A percentile compares a stretch with the other conserved stretches of the same genome.
Conservation (phyloP, 2,113 vertebrate genomes). For the Mormyrus lacerda region DNA sequence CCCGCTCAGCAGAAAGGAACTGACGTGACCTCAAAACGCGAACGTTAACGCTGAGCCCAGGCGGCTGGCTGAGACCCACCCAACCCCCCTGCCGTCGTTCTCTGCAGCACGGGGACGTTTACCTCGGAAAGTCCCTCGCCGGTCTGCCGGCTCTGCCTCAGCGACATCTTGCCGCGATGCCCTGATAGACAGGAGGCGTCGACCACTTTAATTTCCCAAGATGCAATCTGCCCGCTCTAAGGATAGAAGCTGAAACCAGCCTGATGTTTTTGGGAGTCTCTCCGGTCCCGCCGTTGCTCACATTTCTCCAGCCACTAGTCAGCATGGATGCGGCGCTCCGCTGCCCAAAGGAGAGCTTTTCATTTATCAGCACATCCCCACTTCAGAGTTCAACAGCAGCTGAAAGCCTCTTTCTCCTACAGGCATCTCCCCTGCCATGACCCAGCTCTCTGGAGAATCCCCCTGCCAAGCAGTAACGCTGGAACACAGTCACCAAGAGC, state of each 20-base stretch:
- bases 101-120: not conserved
- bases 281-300: not conserved
- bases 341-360: not conserved
- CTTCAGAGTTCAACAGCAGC: not conserved
- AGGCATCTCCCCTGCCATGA: not conserved
- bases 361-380: not conserved
- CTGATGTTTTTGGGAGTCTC: not conserved
- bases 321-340: not conserved
- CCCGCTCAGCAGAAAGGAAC: not conserved
- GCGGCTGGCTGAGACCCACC: not conserved
- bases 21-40: not conserved
- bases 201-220: not conserved
- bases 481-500: not conserved
- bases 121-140: not conserved
- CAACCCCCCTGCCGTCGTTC: not conserved
- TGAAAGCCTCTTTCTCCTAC: not conserved
- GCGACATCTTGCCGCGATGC: no score
- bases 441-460: not conserved
- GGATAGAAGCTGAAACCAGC: not conserved
- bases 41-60: not conserved
- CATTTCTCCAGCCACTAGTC: not conserved
- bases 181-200: not conserved
- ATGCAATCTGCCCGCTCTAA: not conserved
- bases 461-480: not conserved
- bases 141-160: not conserved